Base-by-base conservation (phyloP, 1,140 invertebrate genomes). In the Meteorus sp. region DNA sequence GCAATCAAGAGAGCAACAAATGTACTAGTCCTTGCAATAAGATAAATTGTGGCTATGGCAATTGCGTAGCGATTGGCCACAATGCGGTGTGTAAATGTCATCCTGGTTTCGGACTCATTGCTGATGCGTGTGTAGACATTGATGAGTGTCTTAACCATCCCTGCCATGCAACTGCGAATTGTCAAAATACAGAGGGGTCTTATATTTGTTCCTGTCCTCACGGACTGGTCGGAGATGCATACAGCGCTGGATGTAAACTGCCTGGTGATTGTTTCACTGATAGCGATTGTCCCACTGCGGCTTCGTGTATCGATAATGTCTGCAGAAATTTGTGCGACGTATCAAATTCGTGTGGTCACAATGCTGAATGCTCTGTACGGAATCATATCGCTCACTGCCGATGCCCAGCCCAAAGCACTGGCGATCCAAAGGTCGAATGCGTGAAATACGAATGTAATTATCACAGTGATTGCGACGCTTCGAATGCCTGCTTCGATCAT, bases 231-330 rank as follows among this genome's bases (percentile, higher is more conserved):
- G 89, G 91, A 13, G 91, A 94, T 80, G 84, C 89, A 7, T 73
- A 84, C 0, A 79, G 79, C 33, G 74, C 76, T 0, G 89, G 86
- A 20, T 93, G 91, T 66, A 84, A 86, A 59, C 84, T 85, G 68
- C 87, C 91, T 0, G 91, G 90, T 29, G 89, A 93, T 69, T 95
- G 93, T 68, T 85, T 88, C 52, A 84, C 86, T 0, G 89, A 94
- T 71, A 79, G 83, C 1, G 91, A 94, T 63, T 95, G 93, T 71
- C 89, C 91, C 1, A 79, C 83, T 9, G 85, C 87, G 29, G 90
- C 92, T 1, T 83, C 86, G 56, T 95, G 93, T 66, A 72, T 87
- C 11, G 87, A 92, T 44, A 86, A 88, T 55, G 85, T 83, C 45
- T 95, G 93, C 65, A 84, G 86, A 43, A 91, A 93, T 80, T 91